Conservation (phyloP, 1,140 invertebrate genomes). For the Leptopilina boulardi region DNA sequence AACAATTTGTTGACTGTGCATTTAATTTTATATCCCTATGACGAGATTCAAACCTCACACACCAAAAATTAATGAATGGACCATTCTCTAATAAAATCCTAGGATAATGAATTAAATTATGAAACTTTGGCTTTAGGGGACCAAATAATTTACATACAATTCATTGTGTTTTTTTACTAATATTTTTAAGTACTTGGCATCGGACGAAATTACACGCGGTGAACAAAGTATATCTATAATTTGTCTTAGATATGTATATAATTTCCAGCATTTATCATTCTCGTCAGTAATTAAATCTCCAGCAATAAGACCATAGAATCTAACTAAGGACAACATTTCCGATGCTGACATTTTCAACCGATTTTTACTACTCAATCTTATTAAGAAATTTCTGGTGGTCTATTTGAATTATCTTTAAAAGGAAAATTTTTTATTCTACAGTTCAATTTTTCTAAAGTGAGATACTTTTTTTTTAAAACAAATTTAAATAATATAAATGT, state of each 20-base stretch:
- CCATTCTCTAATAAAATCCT: slow-evolving; percentile 21
- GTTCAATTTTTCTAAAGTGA: slow-evolving; percentile 23
- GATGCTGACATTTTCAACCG: slow-evolving; percentile 36
- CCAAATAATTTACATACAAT: slow-evolving; percentile 28
- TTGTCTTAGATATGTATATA: slow-evolving; percentile 30
- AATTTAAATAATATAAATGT: too few species aligned
- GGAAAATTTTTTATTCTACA: neutral
- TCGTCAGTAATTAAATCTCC: slow-evolving; percentile 25
- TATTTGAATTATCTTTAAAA: neutral
- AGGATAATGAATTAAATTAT: slow-evolving; percentile 32
- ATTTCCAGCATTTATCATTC: slow-evolving; percentile 7
- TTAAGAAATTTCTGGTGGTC: too few species aligned
- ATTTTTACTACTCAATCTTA: neutral
- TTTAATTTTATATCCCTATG: slow-evolving; percentile 25
- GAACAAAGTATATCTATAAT: slow-evolving; percentile 7
- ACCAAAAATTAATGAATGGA: slow-evolving; percentile 27
- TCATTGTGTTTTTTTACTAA: neutral
- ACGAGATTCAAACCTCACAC: slow-evolving; percentile 18
- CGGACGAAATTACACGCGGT: neutral
- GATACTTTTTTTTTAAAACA: too few species aligned
- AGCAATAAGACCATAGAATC: slow-evolving; percentile 28
- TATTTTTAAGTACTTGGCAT: neutral
- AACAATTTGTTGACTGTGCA: neutral
- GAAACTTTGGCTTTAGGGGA: slow-evolving; percentile 25
- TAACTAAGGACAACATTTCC: slow-evolving; percentile 20